These are phyloP conservation scores for Mus spretus DNA, from an alignment of 2,797 vertebrate species.

Conservation along the genomic window DNA sequence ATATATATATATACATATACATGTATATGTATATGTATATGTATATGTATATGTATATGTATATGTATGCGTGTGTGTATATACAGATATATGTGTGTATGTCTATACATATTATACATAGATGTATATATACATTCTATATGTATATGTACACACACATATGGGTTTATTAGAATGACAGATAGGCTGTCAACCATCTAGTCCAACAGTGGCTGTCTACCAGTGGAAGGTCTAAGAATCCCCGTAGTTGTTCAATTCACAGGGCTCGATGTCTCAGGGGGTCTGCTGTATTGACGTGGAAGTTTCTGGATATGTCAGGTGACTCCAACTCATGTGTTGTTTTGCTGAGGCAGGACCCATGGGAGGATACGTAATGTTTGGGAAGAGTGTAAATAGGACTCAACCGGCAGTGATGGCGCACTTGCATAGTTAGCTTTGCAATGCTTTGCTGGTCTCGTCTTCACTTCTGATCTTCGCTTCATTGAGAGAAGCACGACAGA, in stretches of 20 bases:
- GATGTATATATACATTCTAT: not conserved
- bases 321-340: not conserved
- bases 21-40: not conserved
- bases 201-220: not conserved
- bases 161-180: not conserved
- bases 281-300: not conserved
- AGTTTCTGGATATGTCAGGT: not conserved
- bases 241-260: not conserved
- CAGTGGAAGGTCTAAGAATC: not conserved
- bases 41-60: too few relatives aligned
- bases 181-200: not conserved
- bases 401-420: not conserved
- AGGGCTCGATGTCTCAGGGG: not conserved
- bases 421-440: not conserved
- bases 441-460: not conserved
- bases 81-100: not conserved
- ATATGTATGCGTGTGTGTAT: fast-evolving
- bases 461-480: not conserved
- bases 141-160: not conserved
- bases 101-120: not conserved
- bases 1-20: not conserved
- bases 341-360: not conserved
- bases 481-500: not conserved
- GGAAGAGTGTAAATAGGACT: not conserved
- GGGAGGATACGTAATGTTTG: not conserved